These are phyloP conservation scores for Anorthoa munda DNA, from an alignment of 2,888 invertebrate genomes.

Conservation along the genomic window DNA sequence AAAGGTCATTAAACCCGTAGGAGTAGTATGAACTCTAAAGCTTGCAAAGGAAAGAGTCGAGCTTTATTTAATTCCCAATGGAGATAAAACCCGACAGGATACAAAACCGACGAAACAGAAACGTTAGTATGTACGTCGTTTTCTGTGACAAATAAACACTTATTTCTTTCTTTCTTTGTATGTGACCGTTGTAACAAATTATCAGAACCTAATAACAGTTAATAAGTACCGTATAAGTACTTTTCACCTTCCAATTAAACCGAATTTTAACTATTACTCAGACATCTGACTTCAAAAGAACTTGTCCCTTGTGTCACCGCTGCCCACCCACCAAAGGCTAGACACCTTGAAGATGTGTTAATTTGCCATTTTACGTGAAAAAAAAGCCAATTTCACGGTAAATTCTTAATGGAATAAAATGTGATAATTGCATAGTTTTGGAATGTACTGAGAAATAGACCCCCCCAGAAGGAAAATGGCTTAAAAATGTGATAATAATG, in stretches of 20 bases:
- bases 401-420: slow-evolving; percentile 17
- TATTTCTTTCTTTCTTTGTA: too few relatives aligned
- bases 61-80: too few relatives aligned
- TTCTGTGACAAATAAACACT: too few relatives aligned
- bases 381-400: slow-evolving; percentile 14
- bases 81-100: too few relatives aligned
- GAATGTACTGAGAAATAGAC: background rate
- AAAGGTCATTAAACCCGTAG: too few relatives aligned
- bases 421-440: slow-evolving; percentile 5
- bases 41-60: background rate
- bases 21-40: too few relatives aligned
- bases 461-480: background rate
- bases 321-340: background rate
- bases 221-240: background rate
- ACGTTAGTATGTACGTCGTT: too few relatives aligned
- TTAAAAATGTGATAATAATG: slow-evolving; percentile 5
- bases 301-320: background rate
- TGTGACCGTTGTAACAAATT: background rate
- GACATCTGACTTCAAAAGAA: slow-evolving; percentile 6
- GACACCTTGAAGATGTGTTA: slow-evolving; percentile 3
- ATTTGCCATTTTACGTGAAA: slow-evolving; percentile 4
- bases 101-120: background rate
- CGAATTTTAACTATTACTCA: background rate
- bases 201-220: background rate
- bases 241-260: background rate